These are phyloP conservation scores for Acanthopleura granulata DNA, from an alignment of 2,888 invertebrate species.

Conservation along the genomic window DNA sequence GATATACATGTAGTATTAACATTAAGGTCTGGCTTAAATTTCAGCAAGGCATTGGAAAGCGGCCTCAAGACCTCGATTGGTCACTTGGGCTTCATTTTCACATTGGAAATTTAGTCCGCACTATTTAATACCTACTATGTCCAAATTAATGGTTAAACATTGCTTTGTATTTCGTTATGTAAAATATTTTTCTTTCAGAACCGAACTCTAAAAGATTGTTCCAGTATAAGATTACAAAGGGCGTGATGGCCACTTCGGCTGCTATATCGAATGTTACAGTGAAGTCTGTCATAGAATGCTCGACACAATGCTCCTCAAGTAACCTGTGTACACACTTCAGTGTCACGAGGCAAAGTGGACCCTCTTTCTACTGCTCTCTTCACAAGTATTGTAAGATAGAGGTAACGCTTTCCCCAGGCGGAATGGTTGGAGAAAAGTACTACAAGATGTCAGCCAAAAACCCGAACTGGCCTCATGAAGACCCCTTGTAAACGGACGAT, in stretches of 20 bases:
- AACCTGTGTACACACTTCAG: not conserved
- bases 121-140: too few relatives aligned
- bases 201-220: not conserved
- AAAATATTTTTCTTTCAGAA: not conserved
- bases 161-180: too few relatives aligned
- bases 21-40: too few relatives aligned
- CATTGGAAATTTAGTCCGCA: too few relatives aligned
- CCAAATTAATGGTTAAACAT: too few relatives aligned
- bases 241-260: not conserved
- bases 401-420: not conserved
- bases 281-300: not conserved
- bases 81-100: too few relatives aligned
- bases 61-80: too few relatives aligned
- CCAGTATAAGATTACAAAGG: not conserved
- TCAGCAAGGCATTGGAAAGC: too few relatives aligned
- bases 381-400: not conserved
- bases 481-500: not conserved
- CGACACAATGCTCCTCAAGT: not conserved
- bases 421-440: not conserved
- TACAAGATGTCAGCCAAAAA: constrained; percentile 8
- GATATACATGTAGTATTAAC: too few relatives aligned
- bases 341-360: not conserved
- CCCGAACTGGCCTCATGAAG: not conserved
- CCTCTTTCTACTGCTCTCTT: not conserved
- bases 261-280: not conserved